Conservation (phyloP, 2,888 invertebrate genomes). For the Phaonia tiefii region DNA sequence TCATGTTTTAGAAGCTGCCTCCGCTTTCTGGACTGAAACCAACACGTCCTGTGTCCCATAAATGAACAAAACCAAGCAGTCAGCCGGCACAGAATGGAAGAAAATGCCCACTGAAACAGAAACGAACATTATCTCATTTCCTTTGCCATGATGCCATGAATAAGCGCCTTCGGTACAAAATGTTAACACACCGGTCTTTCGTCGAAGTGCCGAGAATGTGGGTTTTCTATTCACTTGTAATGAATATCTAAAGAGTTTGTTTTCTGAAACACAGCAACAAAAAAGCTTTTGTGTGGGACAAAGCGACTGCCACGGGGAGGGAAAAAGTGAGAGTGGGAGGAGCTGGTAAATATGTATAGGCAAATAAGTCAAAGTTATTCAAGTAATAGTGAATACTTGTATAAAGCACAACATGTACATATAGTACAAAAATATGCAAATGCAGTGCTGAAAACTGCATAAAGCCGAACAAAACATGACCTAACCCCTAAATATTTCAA, state of each 20-base stretch:
- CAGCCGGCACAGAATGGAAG: background rate
- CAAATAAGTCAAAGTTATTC: constrained; percentile 45
- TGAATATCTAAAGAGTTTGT: constrained; percentile 23
- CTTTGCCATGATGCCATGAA: constrained; percentile 3
- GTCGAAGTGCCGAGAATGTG: constrained; percentile 16
- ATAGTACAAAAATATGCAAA: constrained; percentile 2
- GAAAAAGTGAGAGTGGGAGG: background rate
- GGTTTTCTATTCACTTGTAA: constrained; percentile 34
- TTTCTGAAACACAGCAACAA: background rate
- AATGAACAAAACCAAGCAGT: background rate
- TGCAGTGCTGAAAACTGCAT: constrained; percentile 32
- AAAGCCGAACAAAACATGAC: constrained; percentile 41
- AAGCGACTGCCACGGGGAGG: background rate
- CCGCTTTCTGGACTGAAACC: constrained; percentile 19
- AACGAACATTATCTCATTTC: constrained; percentile 50
- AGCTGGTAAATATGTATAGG: constrained; percentile 11
- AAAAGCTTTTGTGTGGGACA: background rate
- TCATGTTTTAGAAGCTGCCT: constrained; percentile 18
- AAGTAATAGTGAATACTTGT: constrained; percentile 42
- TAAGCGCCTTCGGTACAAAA: background rate
- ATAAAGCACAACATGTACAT: no score
- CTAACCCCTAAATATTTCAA: constrained; percentile 40
- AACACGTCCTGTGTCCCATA: constrained; percentile 49
- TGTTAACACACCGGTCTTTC: background rate
- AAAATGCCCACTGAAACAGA: constrained; percentile 18